Base-by-base conservation (phyloP, 2,888 invertebrate genomes). In the Ichneumoninae sp. region DNA sequence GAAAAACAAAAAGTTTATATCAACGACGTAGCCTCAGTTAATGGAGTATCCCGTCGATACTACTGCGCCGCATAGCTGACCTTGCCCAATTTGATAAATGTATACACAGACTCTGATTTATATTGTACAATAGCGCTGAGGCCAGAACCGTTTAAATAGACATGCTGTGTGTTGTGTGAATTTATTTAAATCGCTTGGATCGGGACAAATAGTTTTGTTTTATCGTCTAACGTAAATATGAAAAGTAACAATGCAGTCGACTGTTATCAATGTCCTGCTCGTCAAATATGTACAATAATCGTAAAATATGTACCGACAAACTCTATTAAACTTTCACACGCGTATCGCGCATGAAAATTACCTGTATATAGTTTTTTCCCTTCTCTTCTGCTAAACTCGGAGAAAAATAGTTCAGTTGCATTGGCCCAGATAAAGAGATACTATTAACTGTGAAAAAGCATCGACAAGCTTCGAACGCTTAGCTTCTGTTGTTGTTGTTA, bases 401-500 rank as follows among this genome's bases (percentile, higher is more conserved):
- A 78, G 57, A 57, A 47, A 63, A 71, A 76, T 73, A 76, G 68
- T 81, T 47, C 63, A 73, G 79, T 65, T 73, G 54, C 69, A 78
- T 76, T 22, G 71, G 68, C 68, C 76, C 44, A 50, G 75, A 60
- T 47, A 75, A 83, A 50, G 8, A 69, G 19, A 50, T 33, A 30
- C 36, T 57, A 63, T 57, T 19, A 33, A 36, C 69, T 78, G 19
- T 33, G 47, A 26, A 36, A 4, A 30, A 40, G n/a, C 40, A 10
- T 16, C n/a, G 33, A 68, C 19, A 47, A 13, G 3, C 52, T 63
- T 74, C 47, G 36, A 52, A 13, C n/a, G 76, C 40, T 85, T 85
- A 85, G 70, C 89, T 91, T 60, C 87, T 88, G 70, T 88, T 89
- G 86, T 91, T 92, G 75, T 90, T 92, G 65, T 88, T 92, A 40